phyloP scores from a whole-genome alignment of 1,140 invertebrate species.

The Brachionus angularis region DNA sequence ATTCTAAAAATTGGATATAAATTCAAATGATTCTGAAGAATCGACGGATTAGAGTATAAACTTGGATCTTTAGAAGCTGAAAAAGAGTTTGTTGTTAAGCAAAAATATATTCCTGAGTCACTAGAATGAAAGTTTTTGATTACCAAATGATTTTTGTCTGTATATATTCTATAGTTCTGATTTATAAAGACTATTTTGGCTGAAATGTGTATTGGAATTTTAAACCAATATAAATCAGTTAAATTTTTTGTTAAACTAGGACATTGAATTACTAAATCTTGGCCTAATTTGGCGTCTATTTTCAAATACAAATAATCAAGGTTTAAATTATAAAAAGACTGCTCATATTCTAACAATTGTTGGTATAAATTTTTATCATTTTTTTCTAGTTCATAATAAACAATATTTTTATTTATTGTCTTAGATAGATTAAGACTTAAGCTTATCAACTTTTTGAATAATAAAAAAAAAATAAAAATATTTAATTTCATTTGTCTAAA shows the following conservation, averaged over 20 bases:
- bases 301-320: no score
- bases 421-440: not conserved
- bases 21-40: not conserved
- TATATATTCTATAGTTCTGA: not conserved
- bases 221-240: no score
- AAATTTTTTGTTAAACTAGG: no score
- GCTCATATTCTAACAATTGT: not conserved
- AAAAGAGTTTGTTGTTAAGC: not conserved
- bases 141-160: not conserved
- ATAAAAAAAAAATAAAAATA: no score
- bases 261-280: no score
- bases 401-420: not conserved
- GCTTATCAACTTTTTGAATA: no score
- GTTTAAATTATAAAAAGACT: no score
- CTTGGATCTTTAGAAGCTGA: not conserved
- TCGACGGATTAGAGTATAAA: no score
- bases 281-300: no score
- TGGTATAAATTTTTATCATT: not conserved
- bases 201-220: not conserved
- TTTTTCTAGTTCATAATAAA: not conserved
- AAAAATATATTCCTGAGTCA: not conserved
- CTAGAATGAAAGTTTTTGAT: not conserved
- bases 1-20: not conserved
- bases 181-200: not conserved
- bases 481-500: not conserved